A percentile compares a stretch with the other conserved stretches of the same genome.
Evolutionary conservation across 2,888 invertebrate species (phyloP).

Genomic region (Drosophila borborema): DNA sequence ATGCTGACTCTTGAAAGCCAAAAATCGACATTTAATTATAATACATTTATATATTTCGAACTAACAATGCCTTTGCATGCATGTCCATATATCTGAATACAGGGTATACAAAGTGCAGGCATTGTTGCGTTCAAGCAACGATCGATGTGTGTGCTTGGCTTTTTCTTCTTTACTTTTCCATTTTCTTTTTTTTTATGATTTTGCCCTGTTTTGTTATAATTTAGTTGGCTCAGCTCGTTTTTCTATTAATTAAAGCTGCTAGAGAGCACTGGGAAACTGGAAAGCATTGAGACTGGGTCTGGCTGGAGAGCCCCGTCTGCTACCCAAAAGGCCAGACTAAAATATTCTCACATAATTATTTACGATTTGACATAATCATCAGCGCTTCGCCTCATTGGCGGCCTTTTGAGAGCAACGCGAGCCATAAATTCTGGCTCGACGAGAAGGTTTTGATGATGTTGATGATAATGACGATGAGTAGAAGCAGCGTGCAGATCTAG

Average conservation of each 20-base stretch:
- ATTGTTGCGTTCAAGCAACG: constrained; percentile 16
- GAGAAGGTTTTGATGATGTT: neutral
- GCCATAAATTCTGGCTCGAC: constrained; percentile 34
- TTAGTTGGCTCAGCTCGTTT: constrained; percentile 67
- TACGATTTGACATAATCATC: constrained; percentile 82
- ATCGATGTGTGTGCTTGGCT: constrained; percentile 59
- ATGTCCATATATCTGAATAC: neutral
- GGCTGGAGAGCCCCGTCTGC: constrained; percentile 1
- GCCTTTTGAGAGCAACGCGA: constrained; percentile 28
- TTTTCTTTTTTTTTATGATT: constrained; percentile 12
- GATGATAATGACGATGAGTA: constrained; percentile 4
- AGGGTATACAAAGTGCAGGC: constrained; percentile 8
- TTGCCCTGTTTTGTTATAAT: constrained; percentile 58
- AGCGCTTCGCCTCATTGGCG: constrained; percentile 44
- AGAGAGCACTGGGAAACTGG: constrained; percentile 46
- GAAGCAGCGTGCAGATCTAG: neutral
- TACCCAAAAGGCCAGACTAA: constrained; percentile 48
- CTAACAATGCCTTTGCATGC: neutral
- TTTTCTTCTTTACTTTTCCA: neutral
- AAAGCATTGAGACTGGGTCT: constrained; percentile 4
- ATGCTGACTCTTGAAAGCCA: neutral
- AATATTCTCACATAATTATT: constrained; percentile 83
- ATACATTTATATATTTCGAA: neutral
- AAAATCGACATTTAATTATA: neutral
- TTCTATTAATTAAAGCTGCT: constrained; percentile 74